Evolutionary conservation across 2,113 vertebrate species (phyloP).

Genomic region (Phrynosoma platyrhinos): DNA sequence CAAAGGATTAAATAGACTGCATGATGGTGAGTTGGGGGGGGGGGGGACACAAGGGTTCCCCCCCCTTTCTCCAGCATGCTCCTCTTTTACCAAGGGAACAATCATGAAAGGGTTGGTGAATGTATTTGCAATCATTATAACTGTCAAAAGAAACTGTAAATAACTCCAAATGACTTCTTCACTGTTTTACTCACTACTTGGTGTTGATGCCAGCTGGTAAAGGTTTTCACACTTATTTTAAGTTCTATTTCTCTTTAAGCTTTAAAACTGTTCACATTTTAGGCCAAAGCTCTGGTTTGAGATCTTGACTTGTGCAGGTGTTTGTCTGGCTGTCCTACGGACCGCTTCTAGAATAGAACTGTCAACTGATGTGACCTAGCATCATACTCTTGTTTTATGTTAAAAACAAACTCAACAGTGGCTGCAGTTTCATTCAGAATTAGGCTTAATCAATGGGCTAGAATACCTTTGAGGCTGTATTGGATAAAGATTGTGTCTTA

Average conservation of each 20-base stretch:
- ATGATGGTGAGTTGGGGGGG: background rate
- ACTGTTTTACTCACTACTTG: background rate
- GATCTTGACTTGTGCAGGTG: background rate
- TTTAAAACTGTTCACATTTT: background rate
- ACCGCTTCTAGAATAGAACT: background rate
- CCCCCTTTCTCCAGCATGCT: background rate
- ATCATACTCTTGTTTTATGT: background rate
- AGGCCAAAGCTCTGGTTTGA: background rate
- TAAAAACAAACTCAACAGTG: background rate
- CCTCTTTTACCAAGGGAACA: background rate
- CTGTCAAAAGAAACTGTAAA: slow-evolving; percentile 31
- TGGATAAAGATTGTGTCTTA: background rate
- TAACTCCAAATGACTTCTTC: background rate
- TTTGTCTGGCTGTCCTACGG: background rate
- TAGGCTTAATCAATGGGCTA: background rate
- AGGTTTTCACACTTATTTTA: no score
- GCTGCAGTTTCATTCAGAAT: background rate
- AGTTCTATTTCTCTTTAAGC: background rate
- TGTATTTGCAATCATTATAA: background rate
- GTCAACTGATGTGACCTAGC: background rate
- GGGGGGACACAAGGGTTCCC: background rate
- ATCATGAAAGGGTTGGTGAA: background rate
- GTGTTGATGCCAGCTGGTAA: background rate
- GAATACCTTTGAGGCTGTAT: background rate
- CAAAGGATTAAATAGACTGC: slow-evolving; percentile 25